These are phyloP conservation scores for Meliscaeva auricollis DNA, from an alignment of 2,888 invertebrate genomes.

Conservation along the genomic window DNA sequence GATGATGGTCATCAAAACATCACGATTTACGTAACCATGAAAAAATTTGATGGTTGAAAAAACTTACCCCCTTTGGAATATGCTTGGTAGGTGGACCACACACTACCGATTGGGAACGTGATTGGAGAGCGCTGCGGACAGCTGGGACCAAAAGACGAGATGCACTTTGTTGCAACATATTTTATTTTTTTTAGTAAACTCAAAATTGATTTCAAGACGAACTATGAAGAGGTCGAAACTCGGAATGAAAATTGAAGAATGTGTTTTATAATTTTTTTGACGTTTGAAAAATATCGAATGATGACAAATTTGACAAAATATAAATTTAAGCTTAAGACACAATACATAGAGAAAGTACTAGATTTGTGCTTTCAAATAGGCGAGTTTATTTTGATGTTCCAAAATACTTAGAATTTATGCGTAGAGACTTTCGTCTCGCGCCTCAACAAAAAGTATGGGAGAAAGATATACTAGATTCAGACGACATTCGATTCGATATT, in stretches of 20 bases:
- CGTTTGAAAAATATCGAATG: conserved; percentile 29
- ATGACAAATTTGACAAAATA: too few relatives aligned
- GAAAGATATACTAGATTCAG: too few relatives aligned
- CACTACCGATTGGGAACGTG: conserved; percentile 81
- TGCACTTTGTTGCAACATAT: conserved; percentile 81
- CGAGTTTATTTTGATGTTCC: too few relatives aligned
- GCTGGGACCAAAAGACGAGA: conserved; percentile 81
- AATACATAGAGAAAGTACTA: not conserved
- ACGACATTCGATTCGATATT: too few relatives aligned
- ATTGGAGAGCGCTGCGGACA: conserved; percentile 81
- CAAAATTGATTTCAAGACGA: not conserved
- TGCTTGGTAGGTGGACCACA: conserved; percentile 82
- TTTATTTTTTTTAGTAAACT: conserved; percentile 20
- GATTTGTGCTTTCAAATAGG: too few relatives aligned
- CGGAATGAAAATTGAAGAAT: conserved; percentile 30
- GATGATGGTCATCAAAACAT: not conserved
- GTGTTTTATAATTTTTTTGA: conserved; percentile 50
- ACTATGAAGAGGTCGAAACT: not conserved
- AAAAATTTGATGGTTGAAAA: not conserved
- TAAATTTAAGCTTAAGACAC: not conserved
- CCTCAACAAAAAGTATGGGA: too few relatives aligned
- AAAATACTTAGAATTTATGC: too few relatives aligned
- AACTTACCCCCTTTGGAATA: conserved; percentile 82
- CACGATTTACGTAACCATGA: conserved; percentile 80
- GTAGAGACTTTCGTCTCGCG: too few relatives aligned